Base-by-base conservation (phyloP, 2,888 invertebrate genomes). In the Mythimna loreyi region DNA sequence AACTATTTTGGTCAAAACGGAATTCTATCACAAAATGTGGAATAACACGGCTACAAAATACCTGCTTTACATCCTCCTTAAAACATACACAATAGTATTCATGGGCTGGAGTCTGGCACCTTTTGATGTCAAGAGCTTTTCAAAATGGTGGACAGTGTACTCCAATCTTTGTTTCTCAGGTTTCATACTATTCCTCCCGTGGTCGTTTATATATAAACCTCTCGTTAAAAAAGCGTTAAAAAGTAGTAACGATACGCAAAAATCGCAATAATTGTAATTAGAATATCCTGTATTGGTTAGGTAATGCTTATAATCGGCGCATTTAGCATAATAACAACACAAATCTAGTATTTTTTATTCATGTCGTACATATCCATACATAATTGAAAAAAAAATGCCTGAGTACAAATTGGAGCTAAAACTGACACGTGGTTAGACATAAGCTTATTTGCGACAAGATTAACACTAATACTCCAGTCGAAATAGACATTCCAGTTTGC, bases 91-190 rank as follows among this genome's bases (percentile, higher is more conserved):
- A 0, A 96, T 98, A 53, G 95, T 98, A 11, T 98, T 98, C 83
- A 98, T 98, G 97, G 98, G 98, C 11, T 98, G 98, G 96, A 97
- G 97, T 83, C 92, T 98, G 53, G 94, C 97, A 13, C 97, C 98
- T 0, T 98, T 98, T 85, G 97, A 97, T 52, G 95, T 97, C 5
- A 96, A 98, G 74, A 97, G 97, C 6, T 97, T 96, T 81, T 92
- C 96, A 0, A 97, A 97, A 79, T 98, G 98, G 96, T 96, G 96
- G 92, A 90, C 88, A 0, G 96, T 97, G 0, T 98, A 97, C 83
- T 82, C 89, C 0, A 96, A 97, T 49, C 92, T 97, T 4, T 97
- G 97, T 87, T 98, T 97, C 86, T 97, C 97, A 30, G 98, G 98
- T 0, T 97, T 97, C 63, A 62, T 97, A 11, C 82, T 98, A 21